Base-by-base conservation (phyloP, 2,888 invertebrate species). In the Sipha maydis region DNA sequence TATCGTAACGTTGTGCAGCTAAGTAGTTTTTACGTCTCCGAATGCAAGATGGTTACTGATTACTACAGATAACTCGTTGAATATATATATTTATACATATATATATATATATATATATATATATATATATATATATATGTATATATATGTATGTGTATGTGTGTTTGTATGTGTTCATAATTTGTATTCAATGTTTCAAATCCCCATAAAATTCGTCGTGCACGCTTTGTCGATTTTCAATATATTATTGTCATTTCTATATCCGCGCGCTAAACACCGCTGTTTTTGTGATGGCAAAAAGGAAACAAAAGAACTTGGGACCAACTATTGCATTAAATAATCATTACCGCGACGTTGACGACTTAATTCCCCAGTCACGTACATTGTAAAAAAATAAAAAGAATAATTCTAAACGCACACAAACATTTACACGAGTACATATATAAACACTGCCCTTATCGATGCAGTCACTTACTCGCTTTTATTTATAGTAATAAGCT, bases 311-410 rank as follows among this genome's bases (percentile, higher is more conserved):
- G 25, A 34, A 14, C 28, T n/a, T 25, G 2, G 4, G 56, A 14
- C 34, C 41, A 41, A 38, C 38, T 4, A 21, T 34, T 38, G 75
- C 38, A 75, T 56, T 84, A 84, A 61, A 85, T 41, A 56, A 56
- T 71, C 71, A n/a, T 56, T 54, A 41, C 78, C n/a, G 31, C 41
- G 14, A 73, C 76, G 78, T 85, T 69, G 85, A 85, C 79, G 78
- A 54, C 54, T 85, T 85, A 85, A 85, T 85, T n/a, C 78, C 54
- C 77, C 28, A 85, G 85, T 85, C 85, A 85, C 85, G 85, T 54
- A 79, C 71, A 25, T 85, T 38, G 3, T 31, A 31, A 14, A 38
- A 21, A 34, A 48, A 19, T 1, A 80, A 38, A 38, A 80, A 80
- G 28, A 69, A 69, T 0, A 69, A 69, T 14, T 14, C 69, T 28